These are phyloP conservation scores for Belgica antarctica DNA, from an alignment of 2,888 invertebrate genomes.

Conservation along the genomic window DNA sequence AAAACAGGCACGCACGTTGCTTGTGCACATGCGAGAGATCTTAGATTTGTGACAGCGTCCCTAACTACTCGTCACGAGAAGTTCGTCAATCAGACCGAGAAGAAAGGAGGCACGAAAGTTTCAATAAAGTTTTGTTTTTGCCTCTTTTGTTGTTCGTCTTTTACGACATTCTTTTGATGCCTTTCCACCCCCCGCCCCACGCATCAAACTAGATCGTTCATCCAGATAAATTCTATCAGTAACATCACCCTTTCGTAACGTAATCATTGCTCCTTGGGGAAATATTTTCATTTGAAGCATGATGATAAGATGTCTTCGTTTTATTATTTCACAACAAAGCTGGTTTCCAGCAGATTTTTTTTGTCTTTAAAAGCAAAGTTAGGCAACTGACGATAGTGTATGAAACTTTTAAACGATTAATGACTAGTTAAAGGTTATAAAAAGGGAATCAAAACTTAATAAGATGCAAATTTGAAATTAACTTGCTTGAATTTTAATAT, in stretches of 20 bases:
- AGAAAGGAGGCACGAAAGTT: not conserved
- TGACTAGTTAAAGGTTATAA: too few species aligned
- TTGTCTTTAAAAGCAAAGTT: not conserved
- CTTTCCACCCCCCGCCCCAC: not conserved
- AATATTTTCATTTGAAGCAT: conserved; percentile 1
- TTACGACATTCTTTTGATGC: too few species aligned
- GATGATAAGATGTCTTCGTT: not conserved
- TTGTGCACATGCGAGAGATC: not conserved
- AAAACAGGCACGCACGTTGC: not conserved
- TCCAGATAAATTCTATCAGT: not conserved
- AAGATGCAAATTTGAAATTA: too few species aligned
- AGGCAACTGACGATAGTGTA: not conserved
- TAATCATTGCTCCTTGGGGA: conserved; percentile 21
- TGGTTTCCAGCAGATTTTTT: too few species aligned
- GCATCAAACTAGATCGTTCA: conserved; percentile 4
- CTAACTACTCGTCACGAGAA: conserved; percentile 28
- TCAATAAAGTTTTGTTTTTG: not conserved
- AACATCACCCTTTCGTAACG: not conserved
- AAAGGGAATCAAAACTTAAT: too few species aligned
- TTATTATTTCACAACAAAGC: not conserved
- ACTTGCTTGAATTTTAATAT: too few species aligned
- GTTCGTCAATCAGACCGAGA: conserved; percentile 24
- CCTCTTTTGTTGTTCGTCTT: not conserved
- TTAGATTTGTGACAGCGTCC: conserved; percentile 8
- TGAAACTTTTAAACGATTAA: not conserved